Evolutionary conservation across 2,113 vertebrate species (phyloP).

Genomic region (Neolamprologus variostigma): DNA sequence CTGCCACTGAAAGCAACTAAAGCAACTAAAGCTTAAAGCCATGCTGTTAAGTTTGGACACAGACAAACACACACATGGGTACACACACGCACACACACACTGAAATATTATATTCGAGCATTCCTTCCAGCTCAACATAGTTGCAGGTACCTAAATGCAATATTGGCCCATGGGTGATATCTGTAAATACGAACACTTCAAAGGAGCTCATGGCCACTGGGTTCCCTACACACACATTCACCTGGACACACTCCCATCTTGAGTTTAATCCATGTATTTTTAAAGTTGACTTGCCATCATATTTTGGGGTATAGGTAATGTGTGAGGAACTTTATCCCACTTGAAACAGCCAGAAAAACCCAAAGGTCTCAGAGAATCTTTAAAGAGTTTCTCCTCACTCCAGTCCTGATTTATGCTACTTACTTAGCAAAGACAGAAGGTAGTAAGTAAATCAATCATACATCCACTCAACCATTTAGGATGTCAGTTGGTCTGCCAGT

Average conservation of each 20-base stretch:
- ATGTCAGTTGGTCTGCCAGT: conserved; percentile 36
- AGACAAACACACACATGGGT: background rate
- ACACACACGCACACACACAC: background rate
- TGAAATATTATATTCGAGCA: conserved; percentile 3
- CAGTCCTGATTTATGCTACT: conserved; percentile 47
- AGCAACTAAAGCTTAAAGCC: conserved; percentile 28
- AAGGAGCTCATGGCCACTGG: conserved; percentile 39
- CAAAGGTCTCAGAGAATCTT: background rate
- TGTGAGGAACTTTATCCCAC: conserved; percentile 26
- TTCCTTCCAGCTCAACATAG: conserved; percentile 24
- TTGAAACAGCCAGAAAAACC: conserved; percentile 12
- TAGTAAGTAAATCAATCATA: conserved; percentile 57
- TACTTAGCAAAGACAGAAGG: conserved; percentile 41
- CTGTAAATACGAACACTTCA: conserved; percentile 41
- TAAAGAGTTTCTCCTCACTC: background rate
- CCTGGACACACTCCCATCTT: background rate
- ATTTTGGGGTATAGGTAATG: background rate
- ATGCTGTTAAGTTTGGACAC: conserved; percentile 14
- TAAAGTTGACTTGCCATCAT: conserved; percentile 29
- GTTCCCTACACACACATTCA: background rate
- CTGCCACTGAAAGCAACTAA: conserved; percentile 25
- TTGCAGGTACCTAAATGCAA: conserved; percentile 45
- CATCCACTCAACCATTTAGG: conserved; percentile 52
- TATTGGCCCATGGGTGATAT: conserved; percentile 37
- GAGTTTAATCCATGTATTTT: conserved; percentile 26